Conservation (phyloP, 1,140 invertebrate genomes). For the Ceratosolen fusciceps region DNA sequence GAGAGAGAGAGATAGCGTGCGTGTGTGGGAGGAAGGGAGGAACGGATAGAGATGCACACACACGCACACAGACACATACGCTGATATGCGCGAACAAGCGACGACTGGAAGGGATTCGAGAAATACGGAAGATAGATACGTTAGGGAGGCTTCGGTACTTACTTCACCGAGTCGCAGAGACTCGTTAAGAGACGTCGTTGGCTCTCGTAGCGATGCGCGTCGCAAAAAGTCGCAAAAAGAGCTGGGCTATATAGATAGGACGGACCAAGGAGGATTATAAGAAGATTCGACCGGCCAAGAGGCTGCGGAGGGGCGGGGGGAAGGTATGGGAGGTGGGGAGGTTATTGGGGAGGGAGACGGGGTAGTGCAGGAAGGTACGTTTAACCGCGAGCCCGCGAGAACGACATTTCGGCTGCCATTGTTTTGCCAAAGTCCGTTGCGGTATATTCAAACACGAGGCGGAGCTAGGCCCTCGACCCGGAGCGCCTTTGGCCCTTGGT, state of each 20-base stretch:
- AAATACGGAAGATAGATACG: neutral
- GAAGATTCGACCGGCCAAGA: too few species aligned
- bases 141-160: neutral
- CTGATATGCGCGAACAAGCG: neutral
- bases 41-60: neutral
- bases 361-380: neutral
- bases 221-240: neutral
- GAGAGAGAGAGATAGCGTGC: too few species aligned
- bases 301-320: too few species aligned
- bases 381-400: constrained; percentile 25
- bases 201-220: neutral
- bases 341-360: too few species aligned
- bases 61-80: too few species aligned
- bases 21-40: neutral
- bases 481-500: neutral
- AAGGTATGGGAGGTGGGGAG: too few species aligned
- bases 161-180: constrained; percentile 32
- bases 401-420: constrained; percentile 45
- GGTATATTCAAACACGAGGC: constrained; percentile 5
- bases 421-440: constrained; percentile 20
- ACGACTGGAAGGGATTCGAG: neutral
- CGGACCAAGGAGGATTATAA: too few species aligned
- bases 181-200: neutral
- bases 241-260: too few species aligned
- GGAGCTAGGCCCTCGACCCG: too few species aligned